Base-by-base conservation (phyloP, 64 coral and sea anemone species). In the Actinia tenebrosa region DNA sequence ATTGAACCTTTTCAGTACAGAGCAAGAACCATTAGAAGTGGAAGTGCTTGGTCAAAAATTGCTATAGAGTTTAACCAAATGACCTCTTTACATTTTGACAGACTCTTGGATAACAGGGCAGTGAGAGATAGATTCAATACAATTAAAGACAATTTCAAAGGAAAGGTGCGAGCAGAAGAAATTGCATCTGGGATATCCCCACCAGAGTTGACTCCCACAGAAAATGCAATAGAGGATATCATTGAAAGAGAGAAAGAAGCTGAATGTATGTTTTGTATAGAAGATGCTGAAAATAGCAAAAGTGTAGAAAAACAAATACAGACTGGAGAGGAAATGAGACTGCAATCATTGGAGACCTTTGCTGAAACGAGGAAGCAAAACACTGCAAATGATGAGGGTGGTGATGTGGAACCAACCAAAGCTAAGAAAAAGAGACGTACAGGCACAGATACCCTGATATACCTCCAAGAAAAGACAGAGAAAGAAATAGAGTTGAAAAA, bases 171-270 rank as follows among this genome's bases (percentile, higher is more conserved):
- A 81, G 84, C 20, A 82, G 84, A 87, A 62, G 90, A 91, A 91
- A 87, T 77, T 37, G 78, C 54, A 46, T 83, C 85, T 55, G 86
- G 90, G 42, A 92, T 92, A 81, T 54, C 90, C 56, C 80, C 89
- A 71, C 89, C 84, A 46, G 90, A 92, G 58, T 68, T 83, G 56
- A 87, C 85, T 53, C 85, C 84, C 71, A 78, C 82, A 68, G 90
- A 92, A 82, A 79, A 58, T 71, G 84, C 85, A 83, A 80, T 87
- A 54, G 90, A 92, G 85, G 90, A 92, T 53, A 92, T 92, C 61
- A 92, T 92, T 71, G 72, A 78, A 78, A 78, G 68, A n/a, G 68
- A 71, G 18, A 71, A 30, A 15, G 72, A 78, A 78, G 23, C 26
- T 45, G n/a, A 78, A 78, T 52, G 19, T 46, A 53, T 15, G 25